These are phyloP conservation scores for Phlogophora meticulosa DNA, from an alignment of 2,888 invertebrate species.

Conservation along the genomic window DNA sequence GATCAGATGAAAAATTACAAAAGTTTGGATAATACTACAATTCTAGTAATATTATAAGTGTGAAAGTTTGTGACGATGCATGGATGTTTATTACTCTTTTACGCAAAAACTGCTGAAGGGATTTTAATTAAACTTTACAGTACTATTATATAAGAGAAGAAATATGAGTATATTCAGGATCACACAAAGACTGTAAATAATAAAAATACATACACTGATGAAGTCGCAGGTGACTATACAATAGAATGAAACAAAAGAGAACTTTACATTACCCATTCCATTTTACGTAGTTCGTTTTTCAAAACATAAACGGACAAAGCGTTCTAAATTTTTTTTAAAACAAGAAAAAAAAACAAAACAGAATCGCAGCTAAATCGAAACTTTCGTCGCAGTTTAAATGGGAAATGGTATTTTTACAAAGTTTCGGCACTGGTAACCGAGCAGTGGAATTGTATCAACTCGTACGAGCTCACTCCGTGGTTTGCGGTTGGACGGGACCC, in stretches of 20 bases:
- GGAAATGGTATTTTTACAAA: constrained; percentile 68
- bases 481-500: constrained; percentile 54
- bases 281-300: neutral
- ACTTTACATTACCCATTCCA: neutral
- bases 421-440: constrained; percentile 62
- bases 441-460: constrained; percentile 64
- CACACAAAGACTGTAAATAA: too few relatives aligned
- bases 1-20: too few relatives aligned
- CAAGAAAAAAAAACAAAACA: constrained; percentile 17
- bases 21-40: too few relatives aligned
- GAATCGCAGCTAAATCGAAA: constrained; percentile 48
- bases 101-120: too few relatives aligned
- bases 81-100: too few relatives aligned
- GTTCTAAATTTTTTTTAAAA: neutral
- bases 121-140: too few relatives aligned
- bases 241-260: neutral
- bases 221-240: too few relatives aligned
- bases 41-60: too few relatives aligned
- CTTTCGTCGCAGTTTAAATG: constrained; percentile 62
- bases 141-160: too few relatives aligned
- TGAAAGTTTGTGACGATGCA: too few relatives aligned
- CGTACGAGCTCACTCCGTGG: constrained; percentile 62
- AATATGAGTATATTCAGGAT: too few relatives aligned
- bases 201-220: too few relatives aligned
- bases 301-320: constrained; percentile 28